phyloP scores from a whole-genome alignment of 2,113 vertebrate species.

The Lepisosteus osseus region DNA sequence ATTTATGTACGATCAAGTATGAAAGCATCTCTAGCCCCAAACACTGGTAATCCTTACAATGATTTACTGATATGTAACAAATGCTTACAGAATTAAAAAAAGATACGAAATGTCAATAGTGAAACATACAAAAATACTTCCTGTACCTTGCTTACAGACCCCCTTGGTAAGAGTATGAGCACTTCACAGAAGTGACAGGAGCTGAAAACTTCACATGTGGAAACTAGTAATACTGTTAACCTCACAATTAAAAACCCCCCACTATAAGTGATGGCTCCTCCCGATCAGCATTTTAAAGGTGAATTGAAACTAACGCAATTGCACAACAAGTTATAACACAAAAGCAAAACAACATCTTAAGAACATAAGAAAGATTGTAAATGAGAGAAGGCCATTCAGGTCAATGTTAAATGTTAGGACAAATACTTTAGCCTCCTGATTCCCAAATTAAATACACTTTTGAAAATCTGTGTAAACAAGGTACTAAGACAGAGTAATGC shows the following conservation, averaged over 20 bases:
- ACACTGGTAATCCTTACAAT: constrained; percentile 39
- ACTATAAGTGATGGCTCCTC: constrained; percentile 34
- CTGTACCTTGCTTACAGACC: constrained; percentile 60
- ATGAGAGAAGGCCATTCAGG: no score
- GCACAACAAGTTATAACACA: not conserved
- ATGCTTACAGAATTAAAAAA: constrained; percentile 51
- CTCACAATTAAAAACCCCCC: constrained; percentile 24
- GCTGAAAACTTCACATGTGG: constrained; percentile 53
- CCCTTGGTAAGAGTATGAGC: constrained; percentile 37
- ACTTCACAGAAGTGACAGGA: constrained; percentile 74
- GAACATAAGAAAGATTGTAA: no score
- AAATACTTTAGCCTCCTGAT: constrained; percentile 37
- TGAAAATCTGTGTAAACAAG: constrained; percentile 46
- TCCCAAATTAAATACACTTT: constrained; percentile 53
- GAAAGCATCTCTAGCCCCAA: constrained; percentile 46
- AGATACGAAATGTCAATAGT: constrained; percentile 62
- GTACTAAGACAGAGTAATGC: constrained; percentile 44
- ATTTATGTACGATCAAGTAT: constrained; percentile 44
- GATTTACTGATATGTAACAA: constrained; percentile 40
- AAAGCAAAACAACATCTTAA: not conserved
- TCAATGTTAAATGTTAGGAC: constrained; percentile 28
- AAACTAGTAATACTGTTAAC: constrained; percentile 31
- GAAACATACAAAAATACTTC: constrained; percentile 68
- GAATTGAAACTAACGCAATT: constrained; percentile 38
- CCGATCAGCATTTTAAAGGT: constrained; percentile 23